Conservation (phyloP, 1,140 invertebrate genomes). For the Protaetia brevitarsis region DNA sequence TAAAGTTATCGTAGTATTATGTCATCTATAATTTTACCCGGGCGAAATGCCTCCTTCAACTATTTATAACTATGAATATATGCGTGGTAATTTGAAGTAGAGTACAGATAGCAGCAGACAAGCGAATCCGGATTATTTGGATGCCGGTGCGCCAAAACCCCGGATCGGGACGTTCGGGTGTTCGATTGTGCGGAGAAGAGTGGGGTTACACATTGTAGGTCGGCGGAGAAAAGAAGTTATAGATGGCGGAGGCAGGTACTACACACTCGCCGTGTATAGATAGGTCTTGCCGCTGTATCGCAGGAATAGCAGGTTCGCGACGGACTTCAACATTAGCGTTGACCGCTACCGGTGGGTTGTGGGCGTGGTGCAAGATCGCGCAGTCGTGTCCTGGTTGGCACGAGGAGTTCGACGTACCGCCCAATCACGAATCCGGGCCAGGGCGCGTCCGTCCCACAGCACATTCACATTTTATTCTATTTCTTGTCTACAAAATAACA, state of each 20-base stretch:
- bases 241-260: constrained; percentile 5
- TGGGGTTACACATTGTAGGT: neutral
- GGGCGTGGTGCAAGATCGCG: constrained; percentile 47
- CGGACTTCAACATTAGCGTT: constrained; percentile 27
- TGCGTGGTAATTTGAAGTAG: too few relatives aligned
- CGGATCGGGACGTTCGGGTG: neutral
- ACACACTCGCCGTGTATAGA: too few relatives aligned
- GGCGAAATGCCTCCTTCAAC: too few relatives aligned
- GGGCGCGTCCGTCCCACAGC: constrained; percentile 38
- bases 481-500: constrained; percentile 47
- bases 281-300: neutral
- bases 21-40: too few relatives aligned
- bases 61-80: too few relatives aligned
- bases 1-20: too few relatives aligned
- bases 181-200: neutral
- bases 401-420: constrained; percentile 39
- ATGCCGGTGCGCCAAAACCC: neutral
- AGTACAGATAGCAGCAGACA: too few relatives aligned
- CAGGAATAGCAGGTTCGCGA: neutral
- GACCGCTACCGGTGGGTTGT: constrained; percentile 44
- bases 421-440: constrained; percentile 44
- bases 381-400: constrained; percentile 49
- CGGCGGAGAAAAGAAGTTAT: neutral
- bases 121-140: too few relatives aligned
- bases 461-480: constrained; percentile 46